phyloP scores from a whole-genome alignment of 1,140 invertebrate species.

The Drosophila fuyamai region DNA sequence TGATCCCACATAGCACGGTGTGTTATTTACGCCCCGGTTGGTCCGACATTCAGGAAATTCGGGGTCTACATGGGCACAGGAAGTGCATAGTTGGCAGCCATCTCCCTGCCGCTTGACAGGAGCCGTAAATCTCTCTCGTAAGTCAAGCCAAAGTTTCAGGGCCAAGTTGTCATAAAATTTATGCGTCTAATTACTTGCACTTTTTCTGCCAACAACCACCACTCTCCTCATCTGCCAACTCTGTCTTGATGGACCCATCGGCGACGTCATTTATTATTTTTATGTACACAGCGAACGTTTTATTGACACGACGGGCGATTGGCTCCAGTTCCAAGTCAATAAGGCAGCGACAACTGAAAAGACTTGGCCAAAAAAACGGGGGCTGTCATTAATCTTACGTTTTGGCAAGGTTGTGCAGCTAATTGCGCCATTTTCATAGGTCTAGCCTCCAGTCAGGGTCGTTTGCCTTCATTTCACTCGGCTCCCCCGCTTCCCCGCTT shows the following conservation, averaged over 20 bases:
- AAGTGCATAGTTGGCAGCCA: slow-evolving; percentile 30
- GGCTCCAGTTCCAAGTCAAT: slow-evolving; percentile 56
- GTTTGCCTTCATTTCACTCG: slow-evolving; percentile 3
- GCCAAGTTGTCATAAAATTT: slow-evolving; percentile 68
- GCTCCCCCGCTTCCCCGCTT: not conserved
- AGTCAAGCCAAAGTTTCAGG: slow-evolving; percentile 9
- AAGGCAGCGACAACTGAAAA: slow-evolving; percentile 62
- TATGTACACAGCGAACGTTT: slow-evolving; percentile 70
- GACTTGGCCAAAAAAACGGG: slow-evolving; percentile 38
- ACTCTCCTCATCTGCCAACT: not conserved
- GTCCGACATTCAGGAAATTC: slow-evolving; percentile 48
- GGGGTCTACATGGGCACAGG: slow-evolving; percentile 28
- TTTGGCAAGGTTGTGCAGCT: slow-evolving; percentile 72
- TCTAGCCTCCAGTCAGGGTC: slow-evolving; percentile 60
- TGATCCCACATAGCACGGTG: slow-evolving; percentile 37
- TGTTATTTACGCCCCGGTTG: slow-evolving; percentile 49
- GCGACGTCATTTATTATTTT: slow-evolving; percentile 77
- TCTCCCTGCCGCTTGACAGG: not conserved
- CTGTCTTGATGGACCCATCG: slow-evolving; percentile 41
- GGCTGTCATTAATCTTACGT: slow-evolving; percentile 72
- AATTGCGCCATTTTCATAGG: slow-evolving; percentile 68
- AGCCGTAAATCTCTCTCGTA: slow-evolving; percentile 1
- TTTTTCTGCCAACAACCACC: slow-evolving; percentile 30
- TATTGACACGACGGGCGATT: slow-evolving; percentile 69
- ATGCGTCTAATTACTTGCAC: slow-evolving; percentile 73